Base-by-base conservation (phyloP, 1,140 invertebrate genomes). In the Temnothorax curvispinosus region DNA sequence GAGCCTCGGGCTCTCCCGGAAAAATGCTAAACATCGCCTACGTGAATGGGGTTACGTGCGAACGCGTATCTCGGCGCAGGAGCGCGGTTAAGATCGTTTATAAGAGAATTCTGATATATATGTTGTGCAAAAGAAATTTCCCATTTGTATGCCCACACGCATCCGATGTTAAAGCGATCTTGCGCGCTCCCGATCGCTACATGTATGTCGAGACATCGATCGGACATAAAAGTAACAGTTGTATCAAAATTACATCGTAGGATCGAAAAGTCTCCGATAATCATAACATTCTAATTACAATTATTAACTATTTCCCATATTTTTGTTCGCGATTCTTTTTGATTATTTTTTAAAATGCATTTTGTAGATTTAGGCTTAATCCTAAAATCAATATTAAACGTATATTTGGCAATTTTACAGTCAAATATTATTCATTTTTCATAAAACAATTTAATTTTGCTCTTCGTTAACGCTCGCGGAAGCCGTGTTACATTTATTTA, bases 111-210 rank as follows among this genome's bases (percentile, higher is more conserved):
- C 27, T 38, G 52, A 64, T 52, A 60, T 44, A 64, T 52, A 60
- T 44, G 58, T 44, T 67, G 3, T 9, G 41, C 32, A 11, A 32
- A 18, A 64, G 52, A 86, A 89, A 89, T 81, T 80, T 86, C 54
- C 75, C 38, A 86, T 89, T 89, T 89, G 44, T 60, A 89, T 86
- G 81, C 80, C 32, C 44, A 56, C 67, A n/a, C 52, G 52, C 41
- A 58, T 88, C 7, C 71, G 18, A 35, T 47, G 69, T 87, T 88
- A 84, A 67, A 54, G 21, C 21, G 56, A 50, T 82, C 44, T 52
- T 74, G 21, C 4, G 47, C 38, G 8, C 7, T 76, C 15, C 47
- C 60, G 32, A 50, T 41, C 62, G 60, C n/a, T 47, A n/a, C 38
- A n/a, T 18, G 11, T 35, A 38, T 11, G 38, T 41, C 38, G 18